Base-by-base conservation (phyloP, 2,888 invertebrate genomes). In the Masnerella sp. region DNA sequence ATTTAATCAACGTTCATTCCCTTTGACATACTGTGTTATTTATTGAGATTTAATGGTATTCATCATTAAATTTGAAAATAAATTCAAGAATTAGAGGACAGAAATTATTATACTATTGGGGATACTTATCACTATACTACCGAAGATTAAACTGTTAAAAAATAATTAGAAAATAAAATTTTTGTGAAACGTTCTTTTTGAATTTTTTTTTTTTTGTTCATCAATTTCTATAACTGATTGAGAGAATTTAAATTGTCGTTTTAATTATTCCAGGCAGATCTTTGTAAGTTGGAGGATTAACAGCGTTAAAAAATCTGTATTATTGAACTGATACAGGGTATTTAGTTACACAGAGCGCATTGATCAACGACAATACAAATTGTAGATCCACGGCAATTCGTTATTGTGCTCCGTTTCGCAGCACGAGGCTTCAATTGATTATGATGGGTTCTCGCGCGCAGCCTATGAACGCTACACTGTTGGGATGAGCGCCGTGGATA, bases 361-460 rank as follows among this genome's bases (percentile, higher is more conserved):
- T 78, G 77, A 80, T 61, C 71, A 75, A 36, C 77, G 76, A 81
- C 82, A 83, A 82, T 80, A 77, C 79, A 78, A 77, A 76, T 67
- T 58, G 73, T 67, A 70, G 73, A 75, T 78, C 76, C 43, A 73
- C 69, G 64, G 52, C 71, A 68, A 75, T 54, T 74, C 80, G 75
- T 79, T 74, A 81, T 82, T 83, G 81, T 81, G 56, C 49, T 68
- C 76, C 69, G 72, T 73, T 75, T 58, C 61, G 42, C 40, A 68
- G 61, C 64, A 74, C 71, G 73, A 74, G 64, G 70, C 65, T 75
- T 62, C 75, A 68, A 77, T 78, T 77, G 79, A 81, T 80, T 79
- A 78, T 68, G 77, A 76, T 76, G 77, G 77, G 67, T 78, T 65
- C 79, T 58, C 73, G 76, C 76, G 75, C 77, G 67, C 59, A 71